Base-by-base conservation (phyloP, 2,888 invertebrate genomes). In the Blastobasis lacticolella region DNA sequence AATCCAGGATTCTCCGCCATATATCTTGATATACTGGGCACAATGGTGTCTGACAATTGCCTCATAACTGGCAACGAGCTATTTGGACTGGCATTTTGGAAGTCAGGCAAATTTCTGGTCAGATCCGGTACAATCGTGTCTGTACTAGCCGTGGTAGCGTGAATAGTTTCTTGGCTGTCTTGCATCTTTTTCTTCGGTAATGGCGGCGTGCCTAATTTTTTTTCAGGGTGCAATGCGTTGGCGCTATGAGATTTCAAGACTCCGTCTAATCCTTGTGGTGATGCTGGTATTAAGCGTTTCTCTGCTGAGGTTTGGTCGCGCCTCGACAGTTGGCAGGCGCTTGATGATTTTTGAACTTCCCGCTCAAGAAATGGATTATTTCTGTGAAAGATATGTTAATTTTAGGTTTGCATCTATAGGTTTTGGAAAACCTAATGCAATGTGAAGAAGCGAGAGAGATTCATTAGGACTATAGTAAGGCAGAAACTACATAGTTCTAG, bases 261-360 rank as follows among this genome's bases (percentile, higher is more conserved):
- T 6, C 87, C 85, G 0, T 87, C 87, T 0, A 69, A 42, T 5
- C 57, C 67, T 6, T 64, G 56, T 1, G 71, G 59, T 8, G 73
- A 62, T 6, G 65, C 67, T 10, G 81, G 81, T 10, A 67, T 67
- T 0, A 83, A 64, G 8, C 68, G 73, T 56, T 78, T 81, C 61
- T 81, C 78, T 10, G 63, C 61, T 59, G 80, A 73, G 49, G 67
- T 62, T 63, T 79, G 71, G 58, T 81, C 84, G 62, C 81, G 81
- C 62, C 78, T 81, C 49, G 78, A 89, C 3, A 89, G 67, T 57
- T 89, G 89, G 54, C 88, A 88, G 4, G 89, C 90, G 63, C 93
- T 93, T 6, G 91, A 91, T 37, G 92, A 92, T 74, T 93, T 93
- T 61, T 91, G 90, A 3, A 92, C 91, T 78, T 90, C 89, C 61